These are phyloP conservation scores for Magallana angulata DNA, from an alignment of 1,140 invertebrate species.

Conservation along the genomic window DNA sequence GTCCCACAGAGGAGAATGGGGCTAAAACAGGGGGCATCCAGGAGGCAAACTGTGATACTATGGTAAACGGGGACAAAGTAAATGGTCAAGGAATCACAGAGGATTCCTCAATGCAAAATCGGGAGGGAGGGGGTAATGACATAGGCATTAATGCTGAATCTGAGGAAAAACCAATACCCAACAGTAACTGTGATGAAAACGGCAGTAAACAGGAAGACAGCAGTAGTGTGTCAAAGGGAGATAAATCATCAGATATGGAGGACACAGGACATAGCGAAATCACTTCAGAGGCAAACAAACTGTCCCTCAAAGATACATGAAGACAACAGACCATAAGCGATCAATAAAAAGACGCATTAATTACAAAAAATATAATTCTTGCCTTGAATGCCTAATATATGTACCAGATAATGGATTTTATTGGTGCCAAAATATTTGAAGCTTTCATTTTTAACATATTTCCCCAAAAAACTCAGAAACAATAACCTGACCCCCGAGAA, in stretches of 20 bases:
- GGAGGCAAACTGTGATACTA: neutral
- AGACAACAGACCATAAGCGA: no score
- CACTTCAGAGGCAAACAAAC: neutral
- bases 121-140: neutral
- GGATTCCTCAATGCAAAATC: neutral
- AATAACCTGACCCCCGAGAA: no score
- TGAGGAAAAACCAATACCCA: neutral
- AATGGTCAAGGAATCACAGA: neutral
- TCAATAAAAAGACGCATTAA: no score
- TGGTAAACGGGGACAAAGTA: neutral
- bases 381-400: no score
- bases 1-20: neutral
- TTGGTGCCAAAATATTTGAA: no score
- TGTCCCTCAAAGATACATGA: no score
- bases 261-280: neutral
- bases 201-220: neutral
- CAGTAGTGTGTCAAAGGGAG: neutral
- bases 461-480: no score
- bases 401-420: no score
- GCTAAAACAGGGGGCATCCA: neutral
- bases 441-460: no score
- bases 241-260: neutral
- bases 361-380: no score
- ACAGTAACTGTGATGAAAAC: neutral
- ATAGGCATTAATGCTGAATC: neutral